phyloP scores from a whole-genome alignment of 2,888 invertebrate species.

The Danaus chrysippus region DNA sequence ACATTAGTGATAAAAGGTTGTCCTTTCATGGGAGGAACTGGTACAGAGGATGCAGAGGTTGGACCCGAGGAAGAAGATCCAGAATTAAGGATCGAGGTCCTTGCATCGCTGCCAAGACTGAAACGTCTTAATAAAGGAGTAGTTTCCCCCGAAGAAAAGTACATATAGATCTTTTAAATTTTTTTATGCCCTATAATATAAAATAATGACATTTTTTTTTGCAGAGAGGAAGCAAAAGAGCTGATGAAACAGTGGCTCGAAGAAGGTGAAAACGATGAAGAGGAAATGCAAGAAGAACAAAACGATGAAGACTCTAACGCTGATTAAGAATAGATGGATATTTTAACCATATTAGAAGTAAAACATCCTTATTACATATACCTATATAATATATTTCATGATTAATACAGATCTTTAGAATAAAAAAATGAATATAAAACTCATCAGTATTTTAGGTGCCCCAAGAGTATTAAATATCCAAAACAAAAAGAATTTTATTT shows the following conservation, averaged over 20 bases:
- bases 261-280: slow-evolving; percentile 61
- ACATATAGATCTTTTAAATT: slow-evolving; percentile 25
- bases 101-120: slow-evolving; percentile 74
- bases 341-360: background rate
- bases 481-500: no score
- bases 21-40: slow-evolving; percentile 75
- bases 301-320: slow-evolving; percentile 40
- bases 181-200: background rate
- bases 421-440: background rate
- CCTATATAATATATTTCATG: no score
- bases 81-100: slow-evolving; percentile 63
- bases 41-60: slow-evolving; percentile 51
- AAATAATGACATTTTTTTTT: background rate
- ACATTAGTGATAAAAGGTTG: slow-evolving; percentile 76
- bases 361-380: background rate
- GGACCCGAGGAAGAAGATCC: slow-evolving; percentile 56
- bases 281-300: slow-evolving; percentile 49
- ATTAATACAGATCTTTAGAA: background rate
- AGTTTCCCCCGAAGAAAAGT: slow-evolving; percentile 73
- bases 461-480: no score
- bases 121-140: slow-evolving; percentile 76
- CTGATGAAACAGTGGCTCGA: slow-evolving; percentile 61
- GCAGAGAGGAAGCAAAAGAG: slow-evolving; percentile 59
- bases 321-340: slow-evolving; percentile 25
- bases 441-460: no score